Evolutionary conservation across 2,113 vertebrate genomes (phyloP), one percentile per base, ranked within the genome.

Genomic region (Mus musculus): DNA sequence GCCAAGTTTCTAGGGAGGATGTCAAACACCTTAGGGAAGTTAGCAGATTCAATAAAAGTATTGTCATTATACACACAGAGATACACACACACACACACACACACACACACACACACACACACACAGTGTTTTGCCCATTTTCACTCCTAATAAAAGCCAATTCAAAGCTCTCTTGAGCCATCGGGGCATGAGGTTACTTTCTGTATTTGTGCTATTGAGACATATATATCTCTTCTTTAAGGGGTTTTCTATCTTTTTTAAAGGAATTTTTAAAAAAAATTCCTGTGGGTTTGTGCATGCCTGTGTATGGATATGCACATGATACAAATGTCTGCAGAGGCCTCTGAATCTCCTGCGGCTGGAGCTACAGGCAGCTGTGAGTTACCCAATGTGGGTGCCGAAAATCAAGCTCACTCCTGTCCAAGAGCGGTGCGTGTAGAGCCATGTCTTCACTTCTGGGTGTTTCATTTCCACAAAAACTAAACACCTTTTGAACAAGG

Each of bases 211-310:
- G 61, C n/a, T 22, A 0, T 16, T 84, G 8, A 87, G 33, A 30
- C 61, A 24, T 87, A 26, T 7, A 14, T 20, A 36, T 49, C 67
- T 46, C 76, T 78, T 80, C 13, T 65, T 91, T 42, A 76, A 76
- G 33, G 14, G 89, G 17, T 54, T 88, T 82, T 69, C 59, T 89
- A n/a, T 96, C 77, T 73, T 95, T 56, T 73, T 8, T 63, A 9
- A 42, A 39, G 12, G 17, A 63, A 28, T 42, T 28, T n/a, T 39
- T 12, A 12, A 12, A 24, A 73, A 61, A 61, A 82, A 42, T 42
- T 22, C 2, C 0, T 39, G 14, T 16, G 13, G 7, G 14, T 63
- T 84, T 63, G 59, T 42, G n/a, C n/a, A 84, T 42, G 13, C 59
- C n/a, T 63, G 52, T 42, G 7, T 84, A 24, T 14, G 81, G 59